Evolutionary conservation across 2,797 vertebrate species (phyloP).

Genomic region (Sciurus vulgaris): DNA sequence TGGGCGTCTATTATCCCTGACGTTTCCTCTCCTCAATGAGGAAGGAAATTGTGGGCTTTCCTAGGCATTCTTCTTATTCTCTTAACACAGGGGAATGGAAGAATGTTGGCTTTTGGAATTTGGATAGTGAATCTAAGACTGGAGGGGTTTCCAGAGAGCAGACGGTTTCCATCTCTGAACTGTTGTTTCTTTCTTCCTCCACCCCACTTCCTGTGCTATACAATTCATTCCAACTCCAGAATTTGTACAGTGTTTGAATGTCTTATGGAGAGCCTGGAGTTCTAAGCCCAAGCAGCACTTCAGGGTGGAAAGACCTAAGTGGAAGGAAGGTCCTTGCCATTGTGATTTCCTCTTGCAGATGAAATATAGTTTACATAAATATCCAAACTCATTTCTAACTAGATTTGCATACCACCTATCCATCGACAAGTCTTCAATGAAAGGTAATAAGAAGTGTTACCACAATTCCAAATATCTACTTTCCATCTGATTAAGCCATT

Average conservation of each 20-base stretch:
- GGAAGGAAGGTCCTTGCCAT: not conserved
- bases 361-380: not conserved
- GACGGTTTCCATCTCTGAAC: constrained; percentile 19
- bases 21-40: not conserved
- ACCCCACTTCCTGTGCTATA: constrained; percentile 15
- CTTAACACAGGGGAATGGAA: not conserved
- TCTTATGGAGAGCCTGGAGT: not conserved
- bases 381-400: not conserved
- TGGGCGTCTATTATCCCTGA: not conserved
- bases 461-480: constrained; percentile 28
- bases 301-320: not conserved
- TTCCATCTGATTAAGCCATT: constrained; percentile 51
- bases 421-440: not conserved
- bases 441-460: not conserved
- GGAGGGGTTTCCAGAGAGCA: constrained; percentile 62
- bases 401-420: not conserved
- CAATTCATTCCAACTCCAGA: not conserved
- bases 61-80: constrained; percentile 51
- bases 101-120: constrained; percentile 56
- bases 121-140: constrained; percentile 6
- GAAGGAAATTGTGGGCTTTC: constrained; percentile 69
- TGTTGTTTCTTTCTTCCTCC: not conserved
- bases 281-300: not conserved
- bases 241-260: not conserved
- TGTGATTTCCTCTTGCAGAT: not conserved